Conservation (phyloP, 2,888 invertebrate genomes). For the Polyploca ridens region DNA sequence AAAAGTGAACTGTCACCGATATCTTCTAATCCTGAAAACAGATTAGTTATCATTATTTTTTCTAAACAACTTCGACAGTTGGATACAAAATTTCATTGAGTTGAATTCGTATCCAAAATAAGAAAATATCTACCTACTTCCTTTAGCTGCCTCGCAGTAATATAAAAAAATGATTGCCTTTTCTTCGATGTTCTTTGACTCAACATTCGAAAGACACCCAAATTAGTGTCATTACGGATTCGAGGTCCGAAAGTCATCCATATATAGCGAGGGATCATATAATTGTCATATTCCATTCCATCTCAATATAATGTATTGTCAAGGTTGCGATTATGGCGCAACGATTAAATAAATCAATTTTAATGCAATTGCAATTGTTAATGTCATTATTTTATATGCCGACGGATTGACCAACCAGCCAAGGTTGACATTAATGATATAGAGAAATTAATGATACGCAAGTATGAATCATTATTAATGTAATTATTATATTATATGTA, state of each 20-base stretch:
- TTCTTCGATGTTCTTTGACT: too few species aligned
- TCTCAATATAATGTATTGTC: background rate
- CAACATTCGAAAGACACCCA: too few species aligned
- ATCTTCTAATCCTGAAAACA: too few species aligned
- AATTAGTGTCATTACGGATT: too few species aligned
- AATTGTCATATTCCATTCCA: background rate
- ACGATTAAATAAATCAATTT: background rate
- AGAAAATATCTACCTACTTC: too few species aligned
- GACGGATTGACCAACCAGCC: slow-evolving; percentile 22
- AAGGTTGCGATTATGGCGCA: background rate
- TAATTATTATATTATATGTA: slow-evolving; percentile 36
- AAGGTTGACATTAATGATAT: slow-evolving; percentile 36
- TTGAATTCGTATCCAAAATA: too few species aligned
- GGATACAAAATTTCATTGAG: too few species aligned
- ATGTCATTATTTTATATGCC: slow-evolving; percentile 15
- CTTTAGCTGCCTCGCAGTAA: too few species aligned
- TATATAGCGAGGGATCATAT: background rate
- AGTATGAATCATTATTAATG: slow-evolving; percentile 40
- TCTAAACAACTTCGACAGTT: too few species aligned
- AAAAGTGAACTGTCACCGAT: too few species aligned
- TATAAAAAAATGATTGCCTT: too few species aligned
- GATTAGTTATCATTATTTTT: too few species aligned
- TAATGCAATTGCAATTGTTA: slow-evolving; percentile 10
- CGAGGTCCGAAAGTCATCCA: background rate
- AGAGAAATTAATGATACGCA: slow-evolving; percentile 47